phyloP scores from a whole-genome alignment of 1,140 invertebrate species.

The Ephestia elutella region DNA sequence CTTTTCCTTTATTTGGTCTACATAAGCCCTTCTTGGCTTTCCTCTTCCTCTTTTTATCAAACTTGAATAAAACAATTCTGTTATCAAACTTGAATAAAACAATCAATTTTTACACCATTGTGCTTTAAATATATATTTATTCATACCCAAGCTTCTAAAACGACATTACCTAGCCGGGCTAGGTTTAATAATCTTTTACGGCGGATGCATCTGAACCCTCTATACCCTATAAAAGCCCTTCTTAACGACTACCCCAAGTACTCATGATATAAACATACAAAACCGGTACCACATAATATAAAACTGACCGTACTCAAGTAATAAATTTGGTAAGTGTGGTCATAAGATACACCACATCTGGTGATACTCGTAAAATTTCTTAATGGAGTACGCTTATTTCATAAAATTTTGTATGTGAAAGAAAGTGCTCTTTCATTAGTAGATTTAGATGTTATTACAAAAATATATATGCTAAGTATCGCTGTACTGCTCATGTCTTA shows the following conservation, averaged over 20 bases:
- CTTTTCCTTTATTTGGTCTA: too few relatives aligned
- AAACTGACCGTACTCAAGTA: constrained; percentile 11
- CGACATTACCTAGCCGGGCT: neutral
- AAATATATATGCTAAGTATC: too few relatives aligned
- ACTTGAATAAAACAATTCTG: too few relatives aligned
- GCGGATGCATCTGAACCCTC: neutral
- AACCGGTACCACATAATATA: constrained; percentile 4
- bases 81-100: too few relatives aligned
- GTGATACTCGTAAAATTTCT: constrained; percentile 5
- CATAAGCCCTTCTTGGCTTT: too few relatives aligned
- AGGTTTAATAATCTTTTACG: constrained; percentile 3
- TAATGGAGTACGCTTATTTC: constrained; percentile 5
- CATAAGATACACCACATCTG: constrained; percentile 9
- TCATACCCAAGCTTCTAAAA: too few relatives aligned
- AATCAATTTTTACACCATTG: too few relatives aligned
- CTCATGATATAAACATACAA: constrained; percentile 1
- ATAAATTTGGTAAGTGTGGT: constrained; percentile 12
- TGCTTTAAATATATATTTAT: too few relatives aligned
- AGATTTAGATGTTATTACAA: too few relatives aligned
- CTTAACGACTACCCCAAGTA: constrained; percentile 4
- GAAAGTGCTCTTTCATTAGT: neutral
- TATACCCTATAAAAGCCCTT: neutral
- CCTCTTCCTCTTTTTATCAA: too few relatives aligned
- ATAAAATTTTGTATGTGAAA: neutral
- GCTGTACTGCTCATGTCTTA: too few relatives aligned